Percentiles rank a stretch among this genome's conserved stretches.
phyloP scores from a whole-genome alignment of 2,888 invertebrate species.

The Morpho achilles region DNA sequence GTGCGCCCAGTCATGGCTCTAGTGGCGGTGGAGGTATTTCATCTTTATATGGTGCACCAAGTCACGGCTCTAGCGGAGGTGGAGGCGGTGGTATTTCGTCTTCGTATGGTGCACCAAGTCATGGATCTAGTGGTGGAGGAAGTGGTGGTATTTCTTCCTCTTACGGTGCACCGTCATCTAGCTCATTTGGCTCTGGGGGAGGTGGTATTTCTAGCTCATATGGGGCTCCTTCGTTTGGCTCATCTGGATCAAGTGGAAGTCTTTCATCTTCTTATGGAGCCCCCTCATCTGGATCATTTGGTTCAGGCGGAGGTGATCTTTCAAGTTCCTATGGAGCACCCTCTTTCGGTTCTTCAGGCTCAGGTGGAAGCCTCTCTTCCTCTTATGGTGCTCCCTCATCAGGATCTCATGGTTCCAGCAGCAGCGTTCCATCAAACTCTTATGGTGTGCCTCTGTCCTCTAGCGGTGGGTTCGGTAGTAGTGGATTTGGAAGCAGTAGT shows the following conservation, averaged over 20 bases:
- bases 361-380: slow-evolving; percentile 41
- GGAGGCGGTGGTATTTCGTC: slow-evolving; percentile 29
- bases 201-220: slow-evolving; percentile 42
- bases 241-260: slow-evolving; percentile 23
- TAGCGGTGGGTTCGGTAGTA: slow-evolving; percentile 36
- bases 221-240: slow-evolving; percentile 45
- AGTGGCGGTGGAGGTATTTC: slow-evolving; percentile 37
- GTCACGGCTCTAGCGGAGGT: slow-evolving; percentile 20
- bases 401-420: slow-evolving; percentile 32
- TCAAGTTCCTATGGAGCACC: slow-evolving; percentile 47
- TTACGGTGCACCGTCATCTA: slow-evolving; percentile 42
- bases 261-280: slow-evolving; percentile 64
- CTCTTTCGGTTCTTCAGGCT: slow-evolving; percentile 35
- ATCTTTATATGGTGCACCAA: slow-evolving; percentile 1
- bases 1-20: slow-evolving; percentile 56
- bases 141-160: slow-evolving; percentile 30
- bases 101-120: slow-evolving; percentile 29
- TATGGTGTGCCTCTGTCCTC: slow-evolving; percentile 39
- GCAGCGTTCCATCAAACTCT: slow-evolving; percentile 41
- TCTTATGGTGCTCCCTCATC: slow-evolving; percentile 58
- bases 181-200: slow-evolving; percentile 34
- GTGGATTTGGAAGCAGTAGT: slow-evolving; percentile 33
- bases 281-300: slow-evolving; percentile 36
- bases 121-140: slow-evolving; percentile 21
- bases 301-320: slow-evolving; percentile 37